Base-by-base conservation (phyloP, 2,113 vertebrate species). In the Heterotis niloticus region DNA sequence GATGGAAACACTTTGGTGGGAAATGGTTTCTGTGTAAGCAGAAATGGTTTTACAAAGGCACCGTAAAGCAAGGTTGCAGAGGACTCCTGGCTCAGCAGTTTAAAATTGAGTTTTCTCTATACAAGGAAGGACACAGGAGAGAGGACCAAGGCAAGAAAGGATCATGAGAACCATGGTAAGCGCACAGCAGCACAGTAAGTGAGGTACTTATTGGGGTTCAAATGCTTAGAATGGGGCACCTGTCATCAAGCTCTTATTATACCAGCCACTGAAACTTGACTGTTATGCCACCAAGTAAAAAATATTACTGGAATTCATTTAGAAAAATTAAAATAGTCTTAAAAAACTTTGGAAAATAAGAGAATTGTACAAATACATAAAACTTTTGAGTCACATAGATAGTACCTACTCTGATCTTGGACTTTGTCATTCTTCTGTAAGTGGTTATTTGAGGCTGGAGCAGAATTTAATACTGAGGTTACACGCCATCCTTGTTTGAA, bases 1-100 rank as follows among this genome's bases (percentile, higher is more conserved):
- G 52, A 57, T 73, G 20, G 23, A 57, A 73, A 73, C 17, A 16
- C 18, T 44, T 44, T 18, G 52, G 23, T 26, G 20, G 71, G 57
- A 74, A 74, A 57, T 29, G 78, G 71, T 78, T 83, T 51, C 71
- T 74, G 23, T 57, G 71, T 54, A 74, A 74, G 71, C 71, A 59
- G 71, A 57, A 74, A 74, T 23, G 17, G 24, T 23, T 28, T 74
- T 59, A 74, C 71, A 57, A 26, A 74, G 71, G n/a, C 54, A 26
- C 52, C 23, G 57, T 17, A 26, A 74, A 74, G 71, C 54, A 74
- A 74, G 24, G 23, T 59, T 59, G n/a, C 54, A 57, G 54, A 7
- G 34, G 34, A 44, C 34, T 44, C 34, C 34, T 44, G 71, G 71
- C 71, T 18, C 54, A 59, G 71, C 57, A 28, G 24, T 28, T 74